Evolutionary conservation across 2,797 vertebrate species (phyloP).

Genomic region (Myiothlypis coronata): DNA sequence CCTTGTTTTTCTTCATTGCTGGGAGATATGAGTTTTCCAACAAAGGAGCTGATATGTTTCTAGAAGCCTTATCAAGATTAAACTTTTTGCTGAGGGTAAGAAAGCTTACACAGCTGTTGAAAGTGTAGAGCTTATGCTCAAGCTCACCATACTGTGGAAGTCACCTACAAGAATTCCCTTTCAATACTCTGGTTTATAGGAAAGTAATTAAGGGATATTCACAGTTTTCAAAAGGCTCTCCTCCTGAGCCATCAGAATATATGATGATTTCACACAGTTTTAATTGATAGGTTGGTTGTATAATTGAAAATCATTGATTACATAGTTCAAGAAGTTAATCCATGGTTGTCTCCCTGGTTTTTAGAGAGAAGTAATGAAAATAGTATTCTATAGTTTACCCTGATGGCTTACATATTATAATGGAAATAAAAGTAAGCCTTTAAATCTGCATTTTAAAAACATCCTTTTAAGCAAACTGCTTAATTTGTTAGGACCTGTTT

Average conservation of each 20-base stretch:
- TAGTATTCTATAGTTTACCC: neutral
- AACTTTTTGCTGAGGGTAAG: slow-evolving; percentile 92
- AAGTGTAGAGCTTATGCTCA: neutral
- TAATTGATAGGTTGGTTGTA: neutral
- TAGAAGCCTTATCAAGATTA: slow-evolving; percentile 92
- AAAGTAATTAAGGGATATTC: neutral
- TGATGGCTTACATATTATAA: neutral
- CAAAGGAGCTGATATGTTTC: slow-evolving; percentile 94
- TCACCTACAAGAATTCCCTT: neutral
- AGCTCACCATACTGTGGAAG: neutral
- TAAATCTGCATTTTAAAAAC: neutral
- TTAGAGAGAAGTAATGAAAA: neutral
- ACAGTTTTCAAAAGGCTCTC: neutral
- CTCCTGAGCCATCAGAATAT: neutral
- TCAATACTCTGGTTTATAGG: neutral
- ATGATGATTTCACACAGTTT: neutral
- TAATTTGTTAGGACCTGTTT: neutral
- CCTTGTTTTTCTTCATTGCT: slow-evolving; percentile 94
- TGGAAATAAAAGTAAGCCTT: neutral
- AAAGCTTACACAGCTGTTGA: neutral
- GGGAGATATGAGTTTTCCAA: slow-evolving; percentile 96
- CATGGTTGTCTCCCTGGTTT: neutral
- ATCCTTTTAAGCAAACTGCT: neutral
- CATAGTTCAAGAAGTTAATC: neutral
- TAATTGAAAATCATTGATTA: neutral